Evolutionary conservation across 1,140 invertebrate genomes (phyloP), one percentile per base, ranked within the genome.

Genomic region (Forficula auricularia): DNA sequence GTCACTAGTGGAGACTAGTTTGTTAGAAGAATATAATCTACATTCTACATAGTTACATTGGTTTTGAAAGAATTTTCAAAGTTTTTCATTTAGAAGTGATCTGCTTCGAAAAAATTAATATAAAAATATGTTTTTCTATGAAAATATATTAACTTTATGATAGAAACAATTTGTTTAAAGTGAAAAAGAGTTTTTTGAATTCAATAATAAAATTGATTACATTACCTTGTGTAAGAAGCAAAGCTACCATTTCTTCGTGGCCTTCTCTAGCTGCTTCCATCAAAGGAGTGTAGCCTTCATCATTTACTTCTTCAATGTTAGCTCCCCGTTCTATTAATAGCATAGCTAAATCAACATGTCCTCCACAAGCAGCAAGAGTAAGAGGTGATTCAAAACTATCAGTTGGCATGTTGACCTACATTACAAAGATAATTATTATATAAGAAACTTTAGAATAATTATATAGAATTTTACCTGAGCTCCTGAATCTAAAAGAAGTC

Each of bases 361-460:
- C 95, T 45, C 95, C 94, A 66, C 95, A 98, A 9, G 95, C 92
- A 41, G 94, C 94, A 44, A 99, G 65, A 2, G 94, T 98, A 46
- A 99, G 68, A 18, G 95, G 95, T 15, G 91, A 97, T 65, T 99
- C 95, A 66, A 98, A 99, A 63, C 92, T 97, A 60, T 98, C 95
- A 31, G 89, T 94, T 36, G 92, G 90, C 91, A 98, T 96, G 64
- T 97, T 98, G 7, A 92, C 86, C 77, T 80, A 50, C 8, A 57
- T 50, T 20, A 51, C 42, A 42, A 19, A 32, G 2, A 48, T 19
- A 44, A 43, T 8, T 13, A 2, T 19, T 43, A 13, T 40, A 8
- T 35, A 30, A 27, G 15, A n/a, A 48, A 44, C 4, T 38, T 32
- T 15, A 22, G 40, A 19, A 36, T n/a, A 31, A 37, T 42, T 16